Percentiles rank a stretch among this genome's conserved stretches.
phyloP scores from a whole-genome alignment of 1,140 invertebrate species.

The Bombyx mori region DNA sequence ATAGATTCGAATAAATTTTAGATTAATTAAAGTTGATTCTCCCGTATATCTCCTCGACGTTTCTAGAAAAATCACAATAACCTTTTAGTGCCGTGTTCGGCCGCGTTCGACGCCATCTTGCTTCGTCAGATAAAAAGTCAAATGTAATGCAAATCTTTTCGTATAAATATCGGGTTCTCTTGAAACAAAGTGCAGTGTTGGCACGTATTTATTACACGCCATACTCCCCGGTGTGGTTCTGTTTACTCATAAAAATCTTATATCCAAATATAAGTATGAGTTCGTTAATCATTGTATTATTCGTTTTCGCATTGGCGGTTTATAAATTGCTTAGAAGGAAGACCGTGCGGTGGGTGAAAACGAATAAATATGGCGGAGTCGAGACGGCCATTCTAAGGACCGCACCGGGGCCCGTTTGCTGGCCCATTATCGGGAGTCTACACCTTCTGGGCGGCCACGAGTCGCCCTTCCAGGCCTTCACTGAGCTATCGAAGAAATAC shows the following conservation, averaged over 20 bases:
- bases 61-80: no score
- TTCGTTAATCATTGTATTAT: conserved; percentile 41
- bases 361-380: conserved; percentile 28
- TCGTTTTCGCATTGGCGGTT: conserved; percentile 29
- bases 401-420: conserved; percentile 75
- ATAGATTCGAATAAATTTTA: no score
- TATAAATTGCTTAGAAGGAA: conserved; percentile 42
- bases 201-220: conserved; percentile 38
- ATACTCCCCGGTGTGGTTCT: conserved; percentile 31
- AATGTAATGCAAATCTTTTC: conserved; percentile 1
- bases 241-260: conserved; percentile 45
- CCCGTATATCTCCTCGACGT: no score
- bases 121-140: not conserved
- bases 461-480: conserved; percentile 82
- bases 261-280: conserved; percentile 40
- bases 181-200: conserved; percentile 34
- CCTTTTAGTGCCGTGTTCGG: not conserved
- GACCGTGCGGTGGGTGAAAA: conserved; percentile 25
- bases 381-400: conserved; percentile 26
- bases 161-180: conserved; percentile 5
- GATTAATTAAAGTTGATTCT: no score
- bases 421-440: conserved; percentile 81
- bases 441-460: conserved; percentile 76
- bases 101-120: not conserved
- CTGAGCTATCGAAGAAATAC: conserved; percentile 77